These are phyloP conservation scores for Morpho deidamia DNA, from an alignment of 2,888 invertebrate genomes.

Conservation along the genomic window DNA sequence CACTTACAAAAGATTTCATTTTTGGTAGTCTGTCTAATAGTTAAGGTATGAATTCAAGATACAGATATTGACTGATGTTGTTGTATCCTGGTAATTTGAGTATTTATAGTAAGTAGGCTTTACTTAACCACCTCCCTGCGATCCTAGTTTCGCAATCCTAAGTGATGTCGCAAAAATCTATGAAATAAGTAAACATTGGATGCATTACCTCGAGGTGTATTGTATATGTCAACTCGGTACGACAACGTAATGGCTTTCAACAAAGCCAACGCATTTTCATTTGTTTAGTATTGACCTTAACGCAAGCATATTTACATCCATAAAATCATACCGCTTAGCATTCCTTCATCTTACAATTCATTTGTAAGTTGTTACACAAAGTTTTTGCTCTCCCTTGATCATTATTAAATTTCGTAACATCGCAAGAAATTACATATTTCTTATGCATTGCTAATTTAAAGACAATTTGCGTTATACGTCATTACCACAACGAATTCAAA, in stretches of 20 bases:
- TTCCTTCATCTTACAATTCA: constrained; percentile 16
- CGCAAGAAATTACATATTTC: constrained; percentile 11
- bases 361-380: constrained; percentile 21
- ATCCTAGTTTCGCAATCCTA: constrained; percentile 61
- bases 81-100: constrained; percentile 57
- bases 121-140: constrained; percentile 57
- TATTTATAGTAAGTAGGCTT: constrained; percentile 64
- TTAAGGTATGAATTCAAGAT: constrained; percentile 39
- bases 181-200: constrained; percentile 72
- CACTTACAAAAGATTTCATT: constrained; percentile 74
- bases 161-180: constrained; percentile 67
- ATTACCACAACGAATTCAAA: constrained; percentile 13
- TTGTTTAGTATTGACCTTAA: constrained; percentile 50
- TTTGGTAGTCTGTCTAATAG: constrained; percentile 37
- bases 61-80: constrained; percentile 51
- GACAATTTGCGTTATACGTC: constrained; percentile 18
- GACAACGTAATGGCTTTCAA: constrained; percentile 64
- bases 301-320: constrained; percentile 23
- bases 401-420: constrained; percentile 19
- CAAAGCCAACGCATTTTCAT: constrained; percentile 60
- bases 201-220: constrained; percentile 67
- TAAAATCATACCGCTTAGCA: constrained; percentile 11
- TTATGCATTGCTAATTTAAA: constrained; percentile 20
- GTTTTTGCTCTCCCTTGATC: constrained; percentile 13
- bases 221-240: constrained; percentile 57